Percentiles rank a stretch among this genome's conserved stretches.
phyloP scores from a whole-genome alignment of 2,113 vertebrate genomes.

The Ondatra zibethicus region DNA sequence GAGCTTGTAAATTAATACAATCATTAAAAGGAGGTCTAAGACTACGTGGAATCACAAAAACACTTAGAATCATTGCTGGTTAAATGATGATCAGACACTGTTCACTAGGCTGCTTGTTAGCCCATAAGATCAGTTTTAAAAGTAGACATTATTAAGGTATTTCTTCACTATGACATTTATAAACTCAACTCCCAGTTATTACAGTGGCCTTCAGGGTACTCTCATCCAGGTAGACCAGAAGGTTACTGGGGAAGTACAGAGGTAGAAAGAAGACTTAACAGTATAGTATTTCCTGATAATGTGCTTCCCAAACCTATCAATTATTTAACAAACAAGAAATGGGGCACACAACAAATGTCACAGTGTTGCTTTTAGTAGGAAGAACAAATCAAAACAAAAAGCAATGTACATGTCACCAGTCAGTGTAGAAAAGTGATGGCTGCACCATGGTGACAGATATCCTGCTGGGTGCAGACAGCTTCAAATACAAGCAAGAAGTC shows the following conservation, averaged over 20 bases:
- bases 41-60: conserved; percentile 90
- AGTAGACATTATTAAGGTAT: conserved; percentile 83
- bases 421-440: conserved; percentile 54
- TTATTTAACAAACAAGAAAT: conserved; percentile 73
- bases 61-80: conserved; percentile 89
- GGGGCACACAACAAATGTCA: conserved; percentile 43
- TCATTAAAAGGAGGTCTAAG: conserved; percentile 94
- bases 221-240: conserved; percentile 60
- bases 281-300: conserved; percentile 72
- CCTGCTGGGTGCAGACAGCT: conserved; percentile 79
- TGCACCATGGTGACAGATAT: conserved; percentile 73
- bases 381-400: not conserved
- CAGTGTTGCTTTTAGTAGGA: conserved; percentile 80
- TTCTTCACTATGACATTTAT: conserved; percentile 84
- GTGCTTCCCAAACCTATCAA: conserved; percentile 83
- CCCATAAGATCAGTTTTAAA: conserved; percentile 87
- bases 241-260: not conserved
- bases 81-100: conserved; percentile 88
- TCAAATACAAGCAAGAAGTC: conserved; percentile 90
- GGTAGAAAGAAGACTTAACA: conserved; percentile 1
- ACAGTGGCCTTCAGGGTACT: conserved; percentile 80
- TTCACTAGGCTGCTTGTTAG: conserved; percentile 87
- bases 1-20: conserved; percentile 94
- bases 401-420: conserved; percentile 20
- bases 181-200: conserved; percentile 78